Percentiles rank a stretch among this genome's conserved stretches.
These are phyloP conservation scores for Helicoverpa zea DNA, from an alignment of 1,140 invertebrate species.

Conservation along the genomic window DNA sequence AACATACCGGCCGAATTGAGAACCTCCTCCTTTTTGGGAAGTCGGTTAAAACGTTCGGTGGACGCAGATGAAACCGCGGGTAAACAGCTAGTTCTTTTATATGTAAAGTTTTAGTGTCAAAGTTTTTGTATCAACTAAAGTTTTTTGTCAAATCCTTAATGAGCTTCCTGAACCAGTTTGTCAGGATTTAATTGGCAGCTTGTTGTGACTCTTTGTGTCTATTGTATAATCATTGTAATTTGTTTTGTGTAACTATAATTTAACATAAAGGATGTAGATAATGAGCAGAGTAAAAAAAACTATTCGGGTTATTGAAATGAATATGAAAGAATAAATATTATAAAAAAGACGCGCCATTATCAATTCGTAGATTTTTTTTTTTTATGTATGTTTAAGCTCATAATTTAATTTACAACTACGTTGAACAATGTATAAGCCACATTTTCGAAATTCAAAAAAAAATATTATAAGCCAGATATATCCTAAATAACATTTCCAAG, in stretches of 20 bases:
- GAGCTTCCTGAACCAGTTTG: constrained; percentile 12
- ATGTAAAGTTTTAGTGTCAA: too few species aligned
- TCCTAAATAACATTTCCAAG: constrained; percentile 32
- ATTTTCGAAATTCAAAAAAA: neutral
- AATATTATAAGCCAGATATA: neutral
- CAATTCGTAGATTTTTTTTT: too few species aligned
- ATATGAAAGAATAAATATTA: neutral
- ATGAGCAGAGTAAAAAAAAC: neutral
- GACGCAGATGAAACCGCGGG: too few species aligned
- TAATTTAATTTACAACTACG: neutral
- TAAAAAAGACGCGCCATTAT: neutral
- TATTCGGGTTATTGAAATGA: neutral
- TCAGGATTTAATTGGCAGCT: constrained; percentile 16
- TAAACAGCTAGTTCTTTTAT: too few species aligned
- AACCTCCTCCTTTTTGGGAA: too few species aligned
- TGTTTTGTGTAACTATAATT: constrained; percentile 11
- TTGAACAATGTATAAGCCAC: neutral
- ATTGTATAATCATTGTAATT: constrained; percentile 4
- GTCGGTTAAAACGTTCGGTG: too few species aligned
- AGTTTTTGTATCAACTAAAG: neutral
- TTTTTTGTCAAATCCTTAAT: constrained; percentile 1
- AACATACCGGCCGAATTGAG: too few species aligned
- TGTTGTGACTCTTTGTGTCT: neutral
- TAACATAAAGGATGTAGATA: constrained; percentile 5
- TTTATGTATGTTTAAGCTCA: neutral